Percentiles rank a stretch among this genome's conserved stretches.
These are phyloP conservation scores for Drosophila macrospina DNA, from an alignment of 2,888 invertebrate species.

Conservation along the genomic window DNA sequence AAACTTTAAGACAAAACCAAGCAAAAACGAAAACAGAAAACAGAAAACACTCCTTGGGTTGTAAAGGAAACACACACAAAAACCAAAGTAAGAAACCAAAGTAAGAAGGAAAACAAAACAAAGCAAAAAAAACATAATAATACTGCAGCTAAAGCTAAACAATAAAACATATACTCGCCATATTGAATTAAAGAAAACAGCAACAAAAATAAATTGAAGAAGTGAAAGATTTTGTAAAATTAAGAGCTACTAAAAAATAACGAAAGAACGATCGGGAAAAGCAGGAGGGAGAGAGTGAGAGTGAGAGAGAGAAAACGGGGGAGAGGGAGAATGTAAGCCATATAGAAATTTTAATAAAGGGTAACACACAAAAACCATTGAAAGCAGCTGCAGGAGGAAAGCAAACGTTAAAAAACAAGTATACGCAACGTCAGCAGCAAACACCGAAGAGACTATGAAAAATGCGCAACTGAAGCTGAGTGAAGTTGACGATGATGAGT, in stretches of 20 bases:
- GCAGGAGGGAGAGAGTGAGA: background rate
- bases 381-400: slow-evolving; percentile 33
- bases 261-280: background rate
- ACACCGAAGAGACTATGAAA: slow-evolving; percentile 82
- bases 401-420: slow-evolving; percentile 31
- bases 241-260: slow-evolving; percentile 44
- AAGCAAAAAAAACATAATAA: slow-evolving; percentile 34
- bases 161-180: slow-evolving; percentile 83
- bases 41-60: slow-evolving; percentile 73
- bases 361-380: slow-evolving; percentile 38
- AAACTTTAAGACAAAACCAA: slow-evolving; percentile 43
- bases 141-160: slow-evolving; percentile 60
- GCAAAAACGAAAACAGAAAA: slow-evolving; percentile 32
- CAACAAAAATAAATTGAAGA: slow-evolving; percentile 29
- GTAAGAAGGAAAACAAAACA: slow-evolving; percentile 36
- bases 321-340: slow-evolving; percentile 61
- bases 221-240: slow-evolving; percentile 48
- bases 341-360: slow-evolving; percentile 19
- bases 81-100: slow-evolving; percentile 44
- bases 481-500: slow-evolving; percentile 77
- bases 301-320: background rate
- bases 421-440: slow-evolving; percentile 74
- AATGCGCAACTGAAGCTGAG: slow-evolving; percentile 80
- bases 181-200: slow-evolving; percentile 55
- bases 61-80: slow-evolving; percentile 60